A percentile compares a stretch with the other conserved stretches of the same genome.
Evolutionary conservation across 1,140 invertebrate species (phyloP).

Genomic region (Kradibia gibbosae): DNA sequence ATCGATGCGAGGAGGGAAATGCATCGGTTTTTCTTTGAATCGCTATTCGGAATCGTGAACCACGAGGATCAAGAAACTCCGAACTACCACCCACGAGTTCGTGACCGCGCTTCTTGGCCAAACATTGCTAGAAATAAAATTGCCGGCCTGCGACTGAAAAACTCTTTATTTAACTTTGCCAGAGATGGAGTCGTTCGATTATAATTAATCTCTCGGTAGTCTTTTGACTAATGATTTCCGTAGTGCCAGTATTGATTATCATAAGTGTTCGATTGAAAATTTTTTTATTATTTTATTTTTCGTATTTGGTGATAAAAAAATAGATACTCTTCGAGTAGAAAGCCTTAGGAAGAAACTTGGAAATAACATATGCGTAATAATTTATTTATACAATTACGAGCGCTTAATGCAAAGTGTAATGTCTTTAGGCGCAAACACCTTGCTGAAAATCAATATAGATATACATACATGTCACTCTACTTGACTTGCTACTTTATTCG

Average conservation of each 20-base stretch:
- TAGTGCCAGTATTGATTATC: too few relatives aligned
- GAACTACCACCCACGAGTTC: slow-evolving; percentile 63
- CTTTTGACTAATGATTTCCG: background rate
- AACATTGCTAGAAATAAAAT: slow-evolving; percentile 73
- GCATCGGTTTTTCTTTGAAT: slow-evolving; percentile 34
- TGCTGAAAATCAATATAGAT: background rate
- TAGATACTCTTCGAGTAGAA: too few relatives aligned
- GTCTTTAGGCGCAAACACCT: too few relatives aligned
- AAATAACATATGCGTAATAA: too few relatives aligned
- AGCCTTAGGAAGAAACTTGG: too few relatives aligned
- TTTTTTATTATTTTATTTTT: too few relatives aligned
- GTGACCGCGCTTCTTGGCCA: slow-evolving; percentile 68
- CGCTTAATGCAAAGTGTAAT: too few relatives aligned
- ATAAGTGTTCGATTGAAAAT: too few relatives aligned
- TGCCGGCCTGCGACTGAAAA: slow-evolving; percentile 39
- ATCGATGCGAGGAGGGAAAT: background rate
- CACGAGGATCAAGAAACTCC: slow-evolving; percentile 67
- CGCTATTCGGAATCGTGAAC: slow-evolving; percentile 49
- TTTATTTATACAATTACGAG: too few relatives aligned
- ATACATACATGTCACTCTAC: too few relatives aligned
- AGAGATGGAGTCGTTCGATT: background rate
- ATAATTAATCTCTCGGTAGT: background rate
- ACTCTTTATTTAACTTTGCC: background rate
- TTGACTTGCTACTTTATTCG: background rate
- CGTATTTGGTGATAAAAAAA: too few relatives aligned